A percentile compares a stretch with the other conserved stretches of the same genome.
Conservation (phyloP, 2,797 vertebrate species). For the Sarcophilus harrisii region DNA sequence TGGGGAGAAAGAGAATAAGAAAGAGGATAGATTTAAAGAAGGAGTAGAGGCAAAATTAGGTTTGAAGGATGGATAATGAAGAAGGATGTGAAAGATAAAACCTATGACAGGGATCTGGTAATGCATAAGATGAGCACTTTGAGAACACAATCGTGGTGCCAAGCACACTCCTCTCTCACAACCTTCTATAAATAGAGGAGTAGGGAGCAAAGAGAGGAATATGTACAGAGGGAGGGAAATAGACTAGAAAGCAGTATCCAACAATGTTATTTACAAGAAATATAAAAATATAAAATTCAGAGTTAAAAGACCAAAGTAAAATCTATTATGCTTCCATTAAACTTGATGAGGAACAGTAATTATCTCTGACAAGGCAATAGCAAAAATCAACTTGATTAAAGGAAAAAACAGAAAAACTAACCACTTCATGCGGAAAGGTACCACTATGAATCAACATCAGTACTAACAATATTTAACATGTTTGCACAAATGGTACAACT, state of each 20-base stretch:
- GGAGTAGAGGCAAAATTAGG: neutral
- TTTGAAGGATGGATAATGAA: neutral
- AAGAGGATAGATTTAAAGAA: neutral
- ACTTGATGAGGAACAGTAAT: neutral
- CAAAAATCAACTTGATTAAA: neutral
- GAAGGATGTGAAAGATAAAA: neutral
- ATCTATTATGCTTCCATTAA: neutral
- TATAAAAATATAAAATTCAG: neutral
- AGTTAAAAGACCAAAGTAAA: neutral
- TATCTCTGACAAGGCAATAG: neutral
- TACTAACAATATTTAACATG: neutral
- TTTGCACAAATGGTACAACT: neutral
- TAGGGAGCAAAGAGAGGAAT: neutral
- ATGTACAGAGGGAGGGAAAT: neutral
- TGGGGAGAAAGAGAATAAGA: neutral
- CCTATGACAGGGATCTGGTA: neutral
- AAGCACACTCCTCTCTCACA: neutral
- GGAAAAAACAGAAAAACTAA: neutral
- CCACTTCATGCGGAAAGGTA: neutral
- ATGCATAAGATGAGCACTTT: neutral
- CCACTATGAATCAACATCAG: neutral
- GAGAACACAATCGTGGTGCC: neutral
- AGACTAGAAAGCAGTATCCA: neutral
- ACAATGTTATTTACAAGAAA: neutral
- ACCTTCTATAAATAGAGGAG: neutral